Percentiles rank a stretch among this genome's conserved stretches.
These are phyloP conservation scores for Potamarius usumacintae DNA, from an alignment of 2,113 vertebrate genomes.

Conservation along the genomic window DNA sequence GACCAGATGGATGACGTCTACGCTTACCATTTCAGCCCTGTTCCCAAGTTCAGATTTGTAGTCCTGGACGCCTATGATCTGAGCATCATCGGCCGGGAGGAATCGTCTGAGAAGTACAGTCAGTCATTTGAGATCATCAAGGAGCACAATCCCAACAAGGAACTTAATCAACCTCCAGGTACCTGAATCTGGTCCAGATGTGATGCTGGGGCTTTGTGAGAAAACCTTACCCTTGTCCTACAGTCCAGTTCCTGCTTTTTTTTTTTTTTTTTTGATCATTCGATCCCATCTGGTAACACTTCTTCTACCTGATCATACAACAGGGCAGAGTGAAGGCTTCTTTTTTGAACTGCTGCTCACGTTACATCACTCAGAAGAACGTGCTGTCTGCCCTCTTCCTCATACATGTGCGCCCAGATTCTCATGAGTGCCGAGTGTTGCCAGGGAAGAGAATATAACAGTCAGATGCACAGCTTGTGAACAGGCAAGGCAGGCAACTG, in stretches of 20 bases:
- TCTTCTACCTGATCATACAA: background rate
- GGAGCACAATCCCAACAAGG: slow-evolving; percentile 79
- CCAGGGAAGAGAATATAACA: too few relatives aligned
- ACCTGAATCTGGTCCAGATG: background rate
- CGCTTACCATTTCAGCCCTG: slow-evolving; percentile 84
- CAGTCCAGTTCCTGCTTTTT: too few relatives aligned
- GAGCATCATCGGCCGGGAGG: slow-evolving; percentile 81
- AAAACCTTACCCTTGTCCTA: background rate
- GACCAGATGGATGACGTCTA: slow-evolving; percentile 66
- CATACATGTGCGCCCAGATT: background rate
- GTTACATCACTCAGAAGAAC: background rate
- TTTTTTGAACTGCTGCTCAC: background rate
- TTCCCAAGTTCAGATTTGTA: slow-evolving; percentile 77
- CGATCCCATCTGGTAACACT: background rate
- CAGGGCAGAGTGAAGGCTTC: background rate
- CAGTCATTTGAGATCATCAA: slow-evolving; percentile 73
- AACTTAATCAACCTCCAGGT: slow-evolving; percentile 88
- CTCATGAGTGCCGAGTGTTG: too few relatives aligned
- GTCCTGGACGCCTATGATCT: slow-evolving; percentile 88
- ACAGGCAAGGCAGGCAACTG: too few relatives aligned
- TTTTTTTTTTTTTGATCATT: background rate
- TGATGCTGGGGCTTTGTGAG: background rate
- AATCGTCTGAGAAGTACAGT: slow-evolving; percentile 68
- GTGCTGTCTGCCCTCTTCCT: background rate
- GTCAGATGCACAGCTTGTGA: too few relatives aligned